Base-by-base conservation (phyloP, 1,140 invertebrate genomes). In the Phocides pigmalion region DNA sequence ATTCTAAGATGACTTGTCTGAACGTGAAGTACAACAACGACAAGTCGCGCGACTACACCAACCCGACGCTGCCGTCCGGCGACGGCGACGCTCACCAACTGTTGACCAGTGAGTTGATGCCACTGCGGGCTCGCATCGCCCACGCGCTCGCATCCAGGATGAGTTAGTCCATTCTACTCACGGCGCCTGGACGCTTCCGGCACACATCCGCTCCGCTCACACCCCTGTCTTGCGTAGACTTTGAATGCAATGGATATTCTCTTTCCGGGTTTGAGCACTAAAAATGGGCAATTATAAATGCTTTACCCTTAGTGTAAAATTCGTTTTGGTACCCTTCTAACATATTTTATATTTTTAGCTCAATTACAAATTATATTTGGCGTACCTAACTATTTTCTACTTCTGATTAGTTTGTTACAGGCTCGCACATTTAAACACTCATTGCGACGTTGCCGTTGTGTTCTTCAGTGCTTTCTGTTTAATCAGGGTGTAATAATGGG, bases 1-100 rank as follows among this genome's bases (percentile, higher is more conserved):
- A 98, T 93, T 99, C 98, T 72, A 99, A 99, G 92, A 95, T 99
- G 94, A 96, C 96, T 64, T 98, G 97, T 64, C 93, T 99, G 66
- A 99, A 99, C 92, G 98, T 99, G 28, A 99, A 99, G 90, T 99
- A 98, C 93, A 99, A 99, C 93, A 99, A 99, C 92, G 99, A 99
- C 93, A 99, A 99, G 92, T 98, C 97, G 51, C 94, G 99, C 46
- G 99, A 99, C 92, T 99, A 98, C 93, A 99, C 98, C 67, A 99
- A 99, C 92, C 98, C 98, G 17, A 96, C 95, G 79, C 94, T 99
- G 81, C 98, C 98, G 0, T 97, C 97, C 42, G 98, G 99, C 16
- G 98, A 99, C 76, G 94, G 90, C 12, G 89, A 92, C 69, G 73
- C 93, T 89, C 93, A 95, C 76, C 92, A 95, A 62, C 93, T 95